Evolutionary conservation across 2,113 vertebrate genomes (phyloP).

Genomic region (Anarrhichthys ocellatus): DNA sequence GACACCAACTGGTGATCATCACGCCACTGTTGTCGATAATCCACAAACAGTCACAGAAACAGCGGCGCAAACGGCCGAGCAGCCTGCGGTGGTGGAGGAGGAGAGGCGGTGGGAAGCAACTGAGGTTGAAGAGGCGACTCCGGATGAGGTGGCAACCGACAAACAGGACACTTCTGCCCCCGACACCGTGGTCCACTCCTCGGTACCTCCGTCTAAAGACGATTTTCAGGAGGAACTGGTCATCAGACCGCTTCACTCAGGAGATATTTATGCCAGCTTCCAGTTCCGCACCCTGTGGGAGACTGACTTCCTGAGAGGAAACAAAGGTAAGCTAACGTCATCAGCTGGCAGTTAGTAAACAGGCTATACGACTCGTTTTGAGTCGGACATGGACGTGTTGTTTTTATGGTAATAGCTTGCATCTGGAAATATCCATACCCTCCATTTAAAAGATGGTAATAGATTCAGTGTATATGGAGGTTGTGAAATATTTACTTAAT

Average conservation of each 20-base stretch:
- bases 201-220: conserved; percentile 70
- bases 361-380: neutral
- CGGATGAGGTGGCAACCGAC: neutral
- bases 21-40: neutral
- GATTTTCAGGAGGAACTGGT: conserved; percentile 90
- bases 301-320: conserved; percentile 82
- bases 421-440: neutral
- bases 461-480: neutral
- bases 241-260: conserved; percentile 89
- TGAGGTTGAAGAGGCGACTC: conserved; percentile 33
- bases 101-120: conserved; percentile 69
- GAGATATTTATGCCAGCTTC: conserved; percentile 93
- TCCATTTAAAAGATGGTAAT: too few relatives aligned
- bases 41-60: neutral
- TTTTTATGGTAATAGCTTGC: too few relatives aligned
- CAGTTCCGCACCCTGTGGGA: conserved; percentile 95
- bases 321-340: conserved; percentile 80
- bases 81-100: conserved; percentile 24
- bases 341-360: neutral
- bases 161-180: neutral
- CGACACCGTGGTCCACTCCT: neutral
- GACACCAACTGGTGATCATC: neutral
- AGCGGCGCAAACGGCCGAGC: neutral
- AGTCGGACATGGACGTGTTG: neutral
- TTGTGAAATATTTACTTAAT: neutral